A percentile compares a stretch with the other conserved stretches of the same genome.
These are phyloP conservation scores for Myotis lucifugus DNA, from an alignment of 2,113 vertebrate species.

Conservation along the genomic window DNA sequence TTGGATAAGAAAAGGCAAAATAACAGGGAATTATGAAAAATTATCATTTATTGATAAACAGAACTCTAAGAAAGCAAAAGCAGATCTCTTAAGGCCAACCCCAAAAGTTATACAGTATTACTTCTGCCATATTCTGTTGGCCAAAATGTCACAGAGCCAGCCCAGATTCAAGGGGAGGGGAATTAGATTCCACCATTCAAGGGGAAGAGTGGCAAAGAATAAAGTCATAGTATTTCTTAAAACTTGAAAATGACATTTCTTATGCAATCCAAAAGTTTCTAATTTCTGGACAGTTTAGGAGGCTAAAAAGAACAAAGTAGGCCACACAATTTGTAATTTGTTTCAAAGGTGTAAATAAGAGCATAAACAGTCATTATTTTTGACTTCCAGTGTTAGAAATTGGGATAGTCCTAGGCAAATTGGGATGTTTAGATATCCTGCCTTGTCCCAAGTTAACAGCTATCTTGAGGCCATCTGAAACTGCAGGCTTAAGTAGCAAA, in stretches of 20 bases:
- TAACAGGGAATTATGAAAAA: not conserved
- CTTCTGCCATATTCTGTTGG: not conserved
- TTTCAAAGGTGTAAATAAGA: not conserved
- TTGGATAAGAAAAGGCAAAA: constrained; percentile 17
- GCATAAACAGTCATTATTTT: not conserved
- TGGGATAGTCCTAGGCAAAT: not conserved
- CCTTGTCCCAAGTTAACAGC: not conserved
- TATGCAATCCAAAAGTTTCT: not conserved
- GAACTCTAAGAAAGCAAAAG: not conserved
- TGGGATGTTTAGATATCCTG: not conserved
- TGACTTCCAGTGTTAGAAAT: constrained; percentile 5
- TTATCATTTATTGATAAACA: not conserved
- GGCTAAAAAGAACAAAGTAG: constrained; percentile 4
- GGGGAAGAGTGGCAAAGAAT: not conserved
- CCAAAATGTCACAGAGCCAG: not conserved
- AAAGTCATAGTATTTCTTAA: constrained; percentile 23
- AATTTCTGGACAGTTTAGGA: not conserved
- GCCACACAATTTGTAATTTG: constrained; percentile 41
- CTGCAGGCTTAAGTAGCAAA: not conserved
- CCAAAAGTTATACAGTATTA: not conserved
- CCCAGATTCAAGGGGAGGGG: not conserved
- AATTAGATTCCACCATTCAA: not conserved
- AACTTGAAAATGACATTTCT: constrained; percentile 19
- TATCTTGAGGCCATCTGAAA: not conserved
- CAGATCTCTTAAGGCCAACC: not conserved